Base-by-base conservation (phyloP, 2,797 vertebrate species). In the Muscicapa striata region DNA sequence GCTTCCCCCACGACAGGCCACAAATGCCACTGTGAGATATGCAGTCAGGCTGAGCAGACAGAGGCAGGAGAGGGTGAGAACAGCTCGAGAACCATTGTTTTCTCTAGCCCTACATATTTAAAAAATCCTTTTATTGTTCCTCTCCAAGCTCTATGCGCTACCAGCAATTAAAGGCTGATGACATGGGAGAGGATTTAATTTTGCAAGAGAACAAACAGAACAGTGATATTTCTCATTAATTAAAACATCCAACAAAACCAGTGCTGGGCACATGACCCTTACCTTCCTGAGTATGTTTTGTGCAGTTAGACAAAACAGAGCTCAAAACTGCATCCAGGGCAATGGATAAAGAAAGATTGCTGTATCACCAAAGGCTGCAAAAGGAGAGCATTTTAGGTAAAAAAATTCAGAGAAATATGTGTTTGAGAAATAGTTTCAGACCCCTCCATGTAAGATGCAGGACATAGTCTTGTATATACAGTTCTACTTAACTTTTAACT, bases 391-490 rank as follows among this genome's bases (percentile, higher is more conserved):
- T 20, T 51, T 49, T 3, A 29, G 32, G 15, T 41, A 20, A 70
- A 92, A 82, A 18, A 54, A 2, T 21, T 46, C 52, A 32, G 63
- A 91, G n/a, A 82, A 87, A 57, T 11, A 20, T 0, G 1, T n/a
- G 11, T 49, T 80, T 32, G 36, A 18, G 15, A 61, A 78, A 45
- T 1, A 55, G 32, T 66, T 84, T 63, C 41, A 84, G 36, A 68
- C 54, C 13, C 22, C 16, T 57, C 27, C 13, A 13, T 1, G 5
- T n/a, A 70, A 41, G n/a, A 73, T n/a, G 32, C 2, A 38, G 57
- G 20, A 21, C 1, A 0, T 0, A 22, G 30, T 29, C 46, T 43
- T 16, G 4, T 26, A 46, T 13, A 24, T 4, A 5, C 11, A 13
- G 36, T 58, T 58, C 61, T 74, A 26, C n/a, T 40, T 13, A 64